Conservation (phyloP, 2,888 invertebrate species). For the Dolichomitus sp. region DNA sequence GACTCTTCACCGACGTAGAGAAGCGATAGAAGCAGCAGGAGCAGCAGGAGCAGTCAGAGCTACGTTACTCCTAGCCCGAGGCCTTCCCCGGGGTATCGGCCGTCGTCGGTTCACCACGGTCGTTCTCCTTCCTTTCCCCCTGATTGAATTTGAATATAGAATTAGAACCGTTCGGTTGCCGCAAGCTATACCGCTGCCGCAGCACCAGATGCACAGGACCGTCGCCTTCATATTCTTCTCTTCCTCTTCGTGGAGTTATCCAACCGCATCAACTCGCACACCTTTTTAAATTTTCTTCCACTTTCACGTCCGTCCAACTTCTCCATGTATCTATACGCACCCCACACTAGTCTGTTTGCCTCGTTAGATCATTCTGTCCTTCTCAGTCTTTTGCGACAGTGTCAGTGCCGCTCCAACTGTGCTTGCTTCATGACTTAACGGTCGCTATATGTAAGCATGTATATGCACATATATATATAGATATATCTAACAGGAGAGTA, state of each 20-base stretch:
- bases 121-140: slow-evolving; percentile 50
- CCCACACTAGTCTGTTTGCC: neutral
- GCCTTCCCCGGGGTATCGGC: slow-evolving; percentile 34
- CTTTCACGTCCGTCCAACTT: neutral
- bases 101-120: slow-evolving; percentile 24
- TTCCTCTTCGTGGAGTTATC: neutral
- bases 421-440: neutral
- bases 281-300: slow-evolving; percentile 10
- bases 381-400: neutral
- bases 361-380: neutral
- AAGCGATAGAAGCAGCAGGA: neutral
- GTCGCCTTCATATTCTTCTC: neutral
- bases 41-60: slow-evolving; percentile 21
- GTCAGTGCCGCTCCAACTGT: neutral
- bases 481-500: neutral
- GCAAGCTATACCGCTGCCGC: slow-evolving; percentile 29
- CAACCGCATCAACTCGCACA: neutral
- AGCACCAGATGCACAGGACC: neutral
- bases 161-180: slow-evolving; percentile 63
- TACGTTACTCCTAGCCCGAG: slow-evolving; percentile 26
- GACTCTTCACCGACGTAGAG: slow-evolving; percentile 7
- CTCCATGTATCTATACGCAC: neutral
- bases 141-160: slow-evolving; percentile 66
- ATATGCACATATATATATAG: no score
- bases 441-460: neutral